Evolutionary conservation across 2,113 vertebrate species (phyloP), one percentile per base, ranked within the genome.

Genomic region (Tragelaphus buxtoni): DNA sequence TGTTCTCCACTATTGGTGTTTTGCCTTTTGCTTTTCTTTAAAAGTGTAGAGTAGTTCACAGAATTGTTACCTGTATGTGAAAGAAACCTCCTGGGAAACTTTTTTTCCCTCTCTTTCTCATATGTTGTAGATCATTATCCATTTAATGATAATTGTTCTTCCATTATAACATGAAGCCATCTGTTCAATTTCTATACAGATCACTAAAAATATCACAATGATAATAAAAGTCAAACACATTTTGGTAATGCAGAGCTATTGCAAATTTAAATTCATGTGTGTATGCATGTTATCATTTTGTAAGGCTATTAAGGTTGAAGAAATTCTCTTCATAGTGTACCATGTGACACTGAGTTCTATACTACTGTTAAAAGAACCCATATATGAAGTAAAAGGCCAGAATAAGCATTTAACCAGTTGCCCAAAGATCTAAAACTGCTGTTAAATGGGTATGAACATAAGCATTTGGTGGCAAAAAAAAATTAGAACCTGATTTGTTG

Each of bases 71-170:
- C 84, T 90, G 60, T 80, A 90, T 16, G 74, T 61, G 30, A 92
- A 95, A 77, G 35, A 92, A 81, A 61, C 1, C 24, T 97, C 51
- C 14, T 2, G 35, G 49, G 84, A 87, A 69, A 20, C 56, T 53
- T 63, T 35, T 87, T 85, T 8, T 1, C 0, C 30, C 32, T n/a
- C 72, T 90, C 72, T 90, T 85, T 56, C 60, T 95, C 88, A 45
- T 85, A 35, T 82, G 88, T 86, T 56, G 24, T 95, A 95, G 76
- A 98, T 98, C 93, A 92, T 97, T 97, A 92, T 88, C 91, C 93
- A 93, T 88, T 97, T 98, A 96, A 97, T 95, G 94, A 84, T 97
- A 88, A 96, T 96, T 91, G 80, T 94, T 96, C 85, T 88, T 85
- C 63, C 51, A 83, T 92, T 97, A 86, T 91, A 76, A 91, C 55